Base-by-base conservation (phyloP, 2,797 vertebrate species). In the Ceryle rudis region DNA sequence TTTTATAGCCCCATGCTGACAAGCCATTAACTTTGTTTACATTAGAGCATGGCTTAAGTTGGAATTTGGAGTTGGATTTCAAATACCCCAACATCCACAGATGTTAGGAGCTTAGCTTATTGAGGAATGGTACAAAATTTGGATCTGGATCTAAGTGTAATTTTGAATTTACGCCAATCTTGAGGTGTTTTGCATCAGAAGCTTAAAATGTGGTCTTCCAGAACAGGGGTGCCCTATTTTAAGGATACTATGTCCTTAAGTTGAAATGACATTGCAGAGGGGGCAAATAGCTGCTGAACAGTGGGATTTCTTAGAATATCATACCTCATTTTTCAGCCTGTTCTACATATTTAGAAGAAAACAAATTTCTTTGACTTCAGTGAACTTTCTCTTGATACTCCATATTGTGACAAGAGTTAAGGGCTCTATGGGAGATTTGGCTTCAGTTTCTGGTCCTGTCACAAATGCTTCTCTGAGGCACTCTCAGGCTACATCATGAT, bases 11-110 rank as follows among this genome's bases (percentile, higher is more conserved):
- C 73, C 93, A 91, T 89, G 88, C 95, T 96, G 96, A 96, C 94
- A 96, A 95, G 85, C 85, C 88, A 97, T 97, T 97, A 96, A 96
- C 90, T 91, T 88, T 95, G 88, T 96, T 97, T 96, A 96, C 81
- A 61, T 86, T 96, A 94, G 22, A 80, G 60, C 47, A 1, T 88
- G 90, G 89, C 85, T 96, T 93, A 95, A 86, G 71, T 29, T 93
- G 92, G 92, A 96, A 96, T 96, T 94, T 93, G 82, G 93, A 93
- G 78, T 83, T 96, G 71, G 44, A 93, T 97, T 95, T 96, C 95
- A 96, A 96, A 96, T 94, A 92, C 47, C 79, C 93, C 81, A 90
- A 64, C 95, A 94, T 86, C 84, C 88, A 94, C 86, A 95, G 86
- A 96, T 85, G 72, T 88, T 83, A 89, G 42, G 44, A 96, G 66